Percentiles rank a stretch among this genome's conserved stretches.
Evolutionary conservation across 2,113 vertebrate species (phyloP).

Genomic region (Semicossyphus pulcher): DNA sequence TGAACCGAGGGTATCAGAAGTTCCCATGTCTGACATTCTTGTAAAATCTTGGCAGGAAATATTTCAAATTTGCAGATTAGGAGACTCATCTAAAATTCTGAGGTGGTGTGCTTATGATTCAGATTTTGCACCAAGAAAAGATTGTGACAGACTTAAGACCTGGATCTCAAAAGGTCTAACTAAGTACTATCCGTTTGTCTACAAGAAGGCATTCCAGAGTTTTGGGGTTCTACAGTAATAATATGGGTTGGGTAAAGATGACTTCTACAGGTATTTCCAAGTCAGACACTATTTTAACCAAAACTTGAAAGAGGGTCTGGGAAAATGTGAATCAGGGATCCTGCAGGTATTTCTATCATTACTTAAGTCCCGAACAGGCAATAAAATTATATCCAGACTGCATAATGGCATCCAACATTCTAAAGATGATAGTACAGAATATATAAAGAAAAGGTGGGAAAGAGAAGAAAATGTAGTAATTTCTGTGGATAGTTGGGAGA

Average conservation of each 20-base stretch:
- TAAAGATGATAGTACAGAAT: no score
- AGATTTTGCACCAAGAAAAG: not conserved
- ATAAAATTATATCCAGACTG: no score
- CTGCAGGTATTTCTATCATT: no score
- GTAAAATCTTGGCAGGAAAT: not conserved
- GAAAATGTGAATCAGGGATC: not conserved
- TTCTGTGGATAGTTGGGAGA: no score
- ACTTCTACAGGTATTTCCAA: not conserved
- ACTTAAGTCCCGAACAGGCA: no score
- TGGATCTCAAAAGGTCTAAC: constrained; percentile 1
- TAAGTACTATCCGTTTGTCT: not conserved
- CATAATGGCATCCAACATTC: no score
- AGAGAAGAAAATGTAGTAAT: no score
- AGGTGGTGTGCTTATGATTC: not conserved
- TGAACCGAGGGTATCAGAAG: accelerated
- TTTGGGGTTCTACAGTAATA: not conserved
- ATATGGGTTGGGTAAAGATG: not conserved
- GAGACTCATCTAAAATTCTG: not conserved
- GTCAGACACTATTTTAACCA: not conserved
- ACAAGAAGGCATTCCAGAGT: not conserved
- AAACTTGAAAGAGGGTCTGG: not conserved
- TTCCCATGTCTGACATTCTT: not conserved
- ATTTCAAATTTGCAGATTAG: not conserved
- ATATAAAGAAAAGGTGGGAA: no score
- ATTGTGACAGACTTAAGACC: not conserved